These are phyloP conservation scores for Sphecodes monilicornis DNA, from an alignment of 2,888 invertebrate genomes.

Conservation along the genomic window DNA sequence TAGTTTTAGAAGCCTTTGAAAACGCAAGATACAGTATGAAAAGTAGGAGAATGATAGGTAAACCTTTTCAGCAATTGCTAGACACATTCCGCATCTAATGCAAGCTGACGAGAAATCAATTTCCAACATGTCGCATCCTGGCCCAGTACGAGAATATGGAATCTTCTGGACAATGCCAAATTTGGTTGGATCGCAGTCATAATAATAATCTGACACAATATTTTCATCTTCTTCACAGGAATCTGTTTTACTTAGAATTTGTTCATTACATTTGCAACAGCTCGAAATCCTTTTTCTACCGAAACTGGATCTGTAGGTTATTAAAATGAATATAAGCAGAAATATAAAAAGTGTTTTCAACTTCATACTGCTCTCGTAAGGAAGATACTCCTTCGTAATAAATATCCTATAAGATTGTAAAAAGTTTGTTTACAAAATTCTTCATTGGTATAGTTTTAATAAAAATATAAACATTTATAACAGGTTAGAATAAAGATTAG, in stretches of 20 bases:
- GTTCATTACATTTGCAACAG: constrained; percentile 16
- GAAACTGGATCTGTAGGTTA: constrained; percentile 28
- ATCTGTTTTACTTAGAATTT: not conserved
- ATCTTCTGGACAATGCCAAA: constrained; percentile 76
- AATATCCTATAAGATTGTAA: not conserved
- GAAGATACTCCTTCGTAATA: not conserved
- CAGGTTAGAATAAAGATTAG: constrained; percentile 8
- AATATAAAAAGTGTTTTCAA: not conserved
- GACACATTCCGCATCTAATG: constrained; percentile 79
- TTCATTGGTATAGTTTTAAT: not conserved
- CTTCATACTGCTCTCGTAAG: not conserved
- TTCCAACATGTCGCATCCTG: constrained; percentile 51
- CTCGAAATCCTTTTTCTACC: constrained; percentile 35
- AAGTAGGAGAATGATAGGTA: not conserved
- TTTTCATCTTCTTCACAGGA: constrained; percentile 31
- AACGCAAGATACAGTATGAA: not conserved
- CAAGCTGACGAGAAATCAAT: constrained; percentile 78
- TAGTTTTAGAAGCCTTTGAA: not conserved
- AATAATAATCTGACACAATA: constrained; percentile 58
- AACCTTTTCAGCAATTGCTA: constrained; percentile 79
- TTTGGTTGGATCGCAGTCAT: constrained; percentile 62
- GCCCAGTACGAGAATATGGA: constrained; percentile 63
- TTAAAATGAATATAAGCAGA: constrained; percentile 24
- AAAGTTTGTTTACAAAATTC: not conserved
- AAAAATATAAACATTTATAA: constrained; percentile 11